Percentiles rank a stretch among this genome's conserved stretches.
phyloP scores from a whole-genome alignment of 2,888 invertebrate species.

The Perizoma flavofasciatum region DNA sequence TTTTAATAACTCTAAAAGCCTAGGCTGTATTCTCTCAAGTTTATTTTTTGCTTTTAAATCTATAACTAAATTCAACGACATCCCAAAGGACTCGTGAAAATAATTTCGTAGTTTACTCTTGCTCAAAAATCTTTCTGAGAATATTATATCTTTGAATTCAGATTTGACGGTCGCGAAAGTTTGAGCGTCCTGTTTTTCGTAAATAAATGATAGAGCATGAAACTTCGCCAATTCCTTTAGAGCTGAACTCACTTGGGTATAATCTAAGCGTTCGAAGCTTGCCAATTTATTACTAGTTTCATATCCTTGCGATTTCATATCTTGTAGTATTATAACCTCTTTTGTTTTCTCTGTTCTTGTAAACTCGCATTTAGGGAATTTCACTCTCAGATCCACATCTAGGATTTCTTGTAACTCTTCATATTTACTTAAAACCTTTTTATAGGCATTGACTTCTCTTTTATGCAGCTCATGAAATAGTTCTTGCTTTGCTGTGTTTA shows the following conservation, averaged over 20 bases:
- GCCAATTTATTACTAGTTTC: constrained; percentile 52
- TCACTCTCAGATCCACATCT: constrained; percentile 46
- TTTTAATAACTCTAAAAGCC: constrained; percentile 59
- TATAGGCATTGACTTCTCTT: constrained; percentile 66
- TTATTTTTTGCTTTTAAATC: constrained; percentile 54
- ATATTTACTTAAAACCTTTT: constrained; percentile 56
- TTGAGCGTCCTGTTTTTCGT: constrained; percentile 48
- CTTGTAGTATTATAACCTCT: constrained; percentile 69
- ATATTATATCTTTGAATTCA: constrained; percentile 63
- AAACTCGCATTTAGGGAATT: constrained; percentile 60
- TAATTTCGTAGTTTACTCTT: constrained; percentile 65
- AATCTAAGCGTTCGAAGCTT: constrained; percentile 54
- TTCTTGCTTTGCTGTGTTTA: constrained; percentile 66
- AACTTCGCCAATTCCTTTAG: constrained; percentile 68
- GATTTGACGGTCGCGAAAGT: constrained; percentile 46
- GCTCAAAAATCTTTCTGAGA: constrained; percentile 61
- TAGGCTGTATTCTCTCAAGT: constrained; percentile 49
- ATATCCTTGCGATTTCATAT: constrained; percentile 60
- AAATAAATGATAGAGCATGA: constrained; percentile 65
- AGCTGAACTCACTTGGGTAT: constrained; percentile 51
- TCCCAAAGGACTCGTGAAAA: constrained; percentile 65
- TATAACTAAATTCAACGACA: constrained; percentile 56
- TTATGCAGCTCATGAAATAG: constrained; percentile 68
- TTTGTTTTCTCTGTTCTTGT: constrained; percentile 53
- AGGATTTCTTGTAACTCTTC: constrained; percentile 53